These are phyloP conservation scores for Lonchura striata DNA, from an alignment of 2,113 vertebrate genomes.

Conservation along the genomic window DNA sequence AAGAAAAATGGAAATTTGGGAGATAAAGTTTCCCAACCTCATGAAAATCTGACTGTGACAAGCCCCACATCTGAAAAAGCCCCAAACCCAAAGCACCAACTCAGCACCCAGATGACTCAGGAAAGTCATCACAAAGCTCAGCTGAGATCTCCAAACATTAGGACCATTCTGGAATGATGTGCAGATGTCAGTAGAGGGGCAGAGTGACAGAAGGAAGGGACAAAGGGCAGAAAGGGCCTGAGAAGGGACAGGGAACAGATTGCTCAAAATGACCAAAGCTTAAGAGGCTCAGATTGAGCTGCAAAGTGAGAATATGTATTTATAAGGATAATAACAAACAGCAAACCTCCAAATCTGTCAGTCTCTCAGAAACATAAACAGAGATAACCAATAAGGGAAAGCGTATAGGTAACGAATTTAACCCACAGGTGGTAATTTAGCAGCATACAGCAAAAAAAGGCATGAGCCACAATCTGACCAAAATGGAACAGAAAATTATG, in stretches of 20 bases:
- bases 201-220: background rate
- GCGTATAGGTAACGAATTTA: background rate
- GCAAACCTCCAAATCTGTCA: background rate
- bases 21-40: background rate
- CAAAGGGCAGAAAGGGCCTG: background rate
- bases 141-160: background rate
- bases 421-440: background rate
- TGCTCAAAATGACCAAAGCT: background rate
- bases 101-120: background rate
- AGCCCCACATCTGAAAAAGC: background rate
- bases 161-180: background rate
- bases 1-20: background rate
- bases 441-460: background rate
- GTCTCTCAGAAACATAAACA: background rate
- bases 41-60: background rate
- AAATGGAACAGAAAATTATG: rapidly evolving
- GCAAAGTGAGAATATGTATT: background rate
- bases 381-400: background rate
- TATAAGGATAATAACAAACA: background rate
- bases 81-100: background rate
- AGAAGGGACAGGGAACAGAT: background rate
- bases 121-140: background rate
- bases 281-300: background rate
- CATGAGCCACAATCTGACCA: background rate
- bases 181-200: rapidly evolving